Conservation (phyloP, 1,140 invertebrate species). For the Papilio xuthus region DNA sequence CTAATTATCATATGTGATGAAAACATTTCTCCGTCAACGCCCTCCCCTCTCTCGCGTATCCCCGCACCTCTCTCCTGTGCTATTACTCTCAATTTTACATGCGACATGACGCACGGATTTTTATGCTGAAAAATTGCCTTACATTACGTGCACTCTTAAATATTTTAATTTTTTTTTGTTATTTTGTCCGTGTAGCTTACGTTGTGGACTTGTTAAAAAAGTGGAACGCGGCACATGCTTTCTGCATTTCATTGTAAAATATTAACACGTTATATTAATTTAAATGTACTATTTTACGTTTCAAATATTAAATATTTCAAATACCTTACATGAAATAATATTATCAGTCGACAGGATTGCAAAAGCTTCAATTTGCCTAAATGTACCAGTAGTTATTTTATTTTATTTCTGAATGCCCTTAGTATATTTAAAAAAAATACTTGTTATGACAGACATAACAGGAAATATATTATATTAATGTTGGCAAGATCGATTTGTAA, state of each 20-base stretch:
- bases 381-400: too few species aligned
- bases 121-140: conserved; percentile 35
- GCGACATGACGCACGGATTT: conserved; percentile 35
- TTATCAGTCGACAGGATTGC: too few species aligned
- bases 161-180: conserved; percentile 27
- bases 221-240: background rate
- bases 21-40: conserved; percentile 47
- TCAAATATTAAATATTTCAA: background rate
- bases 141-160: conserved; percentile 33
- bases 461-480: conserved; percentile 59
- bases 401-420: background rate
- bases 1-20: conserved; percentile 63
- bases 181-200: conserved; percentile 6
- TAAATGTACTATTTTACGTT: background rate
- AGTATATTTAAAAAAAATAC: conserved; percentile 40
- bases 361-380: too few species aligned
- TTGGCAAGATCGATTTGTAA: conserved; percentile 60
- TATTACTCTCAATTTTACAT: conserved; percentile 38
- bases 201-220: conserved; percentile 10
- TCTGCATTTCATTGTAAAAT: conserved; percentile 5
- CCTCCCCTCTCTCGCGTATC: background rate
- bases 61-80: background rate
- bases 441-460: conserved; percentile 48
- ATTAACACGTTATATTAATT: background rate
- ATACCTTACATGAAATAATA: background rate